Evolutionary conservation across 1,140 invertebrate species (phyloP).

Genomic region (Piezodorus guildinii): DNA sequence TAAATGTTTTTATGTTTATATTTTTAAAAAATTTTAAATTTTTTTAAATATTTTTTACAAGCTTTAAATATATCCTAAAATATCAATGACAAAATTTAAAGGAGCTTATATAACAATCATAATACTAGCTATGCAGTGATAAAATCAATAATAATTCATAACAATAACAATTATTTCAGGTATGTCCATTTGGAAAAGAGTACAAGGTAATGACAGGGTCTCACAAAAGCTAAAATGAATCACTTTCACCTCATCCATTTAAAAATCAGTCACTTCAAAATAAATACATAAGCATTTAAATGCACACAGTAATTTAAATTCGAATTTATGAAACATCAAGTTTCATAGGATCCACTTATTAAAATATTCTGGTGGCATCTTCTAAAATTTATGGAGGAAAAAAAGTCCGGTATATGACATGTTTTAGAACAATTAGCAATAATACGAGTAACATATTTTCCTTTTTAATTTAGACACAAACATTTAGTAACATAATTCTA

Average conservation of each 20-base stretch:
- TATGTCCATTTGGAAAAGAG: too few relatives aligned
- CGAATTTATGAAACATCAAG: neutral
- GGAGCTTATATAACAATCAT: conserved; percentile 10
- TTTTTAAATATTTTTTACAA: neutral
- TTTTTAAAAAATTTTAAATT: neutral
- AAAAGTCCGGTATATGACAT: too few relatives aligned
- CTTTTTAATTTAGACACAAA: conserved; percentile 14
- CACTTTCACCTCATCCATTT: too few relatives aligned
- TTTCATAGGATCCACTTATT: too few relatives aligned
- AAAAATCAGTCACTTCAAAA: neutral
- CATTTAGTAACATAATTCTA: conserved; percentile 2
- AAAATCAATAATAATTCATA: conserved; percentile 5
- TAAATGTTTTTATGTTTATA: neutral
- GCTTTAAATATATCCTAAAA: conserved; percentile 8
- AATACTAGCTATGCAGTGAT: conserved; percentile 12
- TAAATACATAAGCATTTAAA: conserved; percentile 1
- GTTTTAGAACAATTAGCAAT: too few relatives aligned
- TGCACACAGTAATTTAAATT: conserved; percentile 9
- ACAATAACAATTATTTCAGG: conserved; percentile 10
- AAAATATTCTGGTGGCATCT: too few relatives aligned
- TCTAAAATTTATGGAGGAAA: too few relatives aligned
- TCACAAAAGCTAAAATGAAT: too few relatives aligned
- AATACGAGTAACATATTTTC: conserved; percentile 2
- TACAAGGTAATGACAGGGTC: too few relatives aligned
- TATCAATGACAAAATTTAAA: conserved; percentile 16